phyloP scores from a whole-genome alignment of 2,113 vertebrate species.

The Petroica traversi region DNA sequence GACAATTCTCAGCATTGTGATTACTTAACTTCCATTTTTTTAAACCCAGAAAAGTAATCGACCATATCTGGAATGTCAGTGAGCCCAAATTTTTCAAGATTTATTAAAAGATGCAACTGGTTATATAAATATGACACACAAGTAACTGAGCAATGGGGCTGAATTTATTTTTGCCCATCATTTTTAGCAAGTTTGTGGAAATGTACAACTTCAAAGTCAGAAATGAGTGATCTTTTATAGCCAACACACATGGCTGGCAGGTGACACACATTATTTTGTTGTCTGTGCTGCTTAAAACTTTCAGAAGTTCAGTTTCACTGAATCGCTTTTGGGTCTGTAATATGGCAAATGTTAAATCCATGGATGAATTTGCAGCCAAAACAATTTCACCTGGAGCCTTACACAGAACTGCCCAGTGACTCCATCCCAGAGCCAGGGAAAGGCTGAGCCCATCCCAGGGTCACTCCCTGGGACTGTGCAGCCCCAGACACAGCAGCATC shows the following conservation, averaged over 20 bases:
- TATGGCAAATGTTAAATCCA: not conserved
- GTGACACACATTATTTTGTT: not conserved
- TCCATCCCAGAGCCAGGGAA: not conserved
- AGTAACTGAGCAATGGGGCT: not conserved
- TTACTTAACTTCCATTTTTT: not conserved
- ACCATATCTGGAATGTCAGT: not conserved
- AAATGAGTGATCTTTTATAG: not conserved
- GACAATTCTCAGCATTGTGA: not conserved
- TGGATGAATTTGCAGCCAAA: not conserved
- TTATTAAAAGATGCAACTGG: not conserved
- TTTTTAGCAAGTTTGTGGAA: not conserved
- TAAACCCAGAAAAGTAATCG: not conserved
- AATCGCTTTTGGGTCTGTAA: not conserved
- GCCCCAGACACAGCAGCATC: not conserved
- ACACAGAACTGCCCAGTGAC: rapidly evolving
- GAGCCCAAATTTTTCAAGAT: not conserved
- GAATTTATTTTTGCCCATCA: not conserved
- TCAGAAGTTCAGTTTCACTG: not conserved
- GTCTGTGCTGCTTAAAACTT: not conserved
- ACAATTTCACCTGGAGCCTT: not conserved
- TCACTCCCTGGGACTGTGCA: not conserved
- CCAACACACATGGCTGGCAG: not conserved
- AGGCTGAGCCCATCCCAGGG: rapidly evolving
- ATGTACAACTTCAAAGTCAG: not conserved
- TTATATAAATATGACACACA: not conserved